These are phyloP conservation scores for Pteropus rufus DNA, from an alignment of 2,797 vertebrate species.

Conservation along the genomic window DNA sequence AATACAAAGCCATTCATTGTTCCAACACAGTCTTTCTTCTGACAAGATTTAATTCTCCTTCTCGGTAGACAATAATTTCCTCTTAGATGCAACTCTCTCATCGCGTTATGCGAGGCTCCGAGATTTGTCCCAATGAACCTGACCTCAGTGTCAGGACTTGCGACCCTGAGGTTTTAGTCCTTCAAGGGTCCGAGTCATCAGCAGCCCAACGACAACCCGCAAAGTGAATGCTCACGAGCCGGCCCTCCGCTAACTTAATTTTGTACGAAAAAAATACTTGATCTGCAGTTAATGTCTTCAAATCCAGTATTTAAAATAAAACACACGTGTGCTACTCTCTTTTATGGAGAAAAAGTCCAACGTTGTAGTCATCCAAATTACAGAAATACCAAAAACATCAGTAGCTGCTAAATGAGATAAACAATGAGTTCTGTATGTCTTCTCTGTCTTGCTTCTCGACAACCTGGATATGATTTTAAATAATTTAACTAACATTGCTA, in stretches of 20 bases:
- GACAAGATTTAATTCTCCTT: not conserved
- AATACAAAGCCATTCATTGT: not conserved
- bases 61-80: not conserved
- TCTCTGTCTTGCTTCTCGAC: constrained; percentile 48
- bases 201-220: no score
- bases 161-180: fast-evolving
- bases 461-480: constrained; percentile 55
- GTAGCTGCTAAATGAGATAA: no score
- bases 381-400: not conserved
- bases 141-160: not conserved
- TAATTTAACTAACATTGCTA: constrained; percentile 68
- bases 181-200: no score
- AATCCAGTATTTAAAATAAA: not conserved
- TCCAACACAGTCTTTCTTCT: not conserved
- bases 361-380: not conserved
- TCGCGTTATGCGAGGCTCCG: fast-evolving
- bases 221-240: fast-evolving
- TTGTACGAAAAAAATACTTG: not conserved
- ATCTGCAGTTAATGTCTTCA: not conserved
- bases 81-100: not conserved
- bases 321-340: fast-evolving
- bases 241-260: not conserved
- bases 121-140: not conserved
- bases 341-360: not conserved
- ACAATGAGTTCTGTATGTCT: fast-evolving